Base-by-base conservation (phyloP, 2,113 vertebrate genomes). In the Rhadina sibilatrix region DNA sequence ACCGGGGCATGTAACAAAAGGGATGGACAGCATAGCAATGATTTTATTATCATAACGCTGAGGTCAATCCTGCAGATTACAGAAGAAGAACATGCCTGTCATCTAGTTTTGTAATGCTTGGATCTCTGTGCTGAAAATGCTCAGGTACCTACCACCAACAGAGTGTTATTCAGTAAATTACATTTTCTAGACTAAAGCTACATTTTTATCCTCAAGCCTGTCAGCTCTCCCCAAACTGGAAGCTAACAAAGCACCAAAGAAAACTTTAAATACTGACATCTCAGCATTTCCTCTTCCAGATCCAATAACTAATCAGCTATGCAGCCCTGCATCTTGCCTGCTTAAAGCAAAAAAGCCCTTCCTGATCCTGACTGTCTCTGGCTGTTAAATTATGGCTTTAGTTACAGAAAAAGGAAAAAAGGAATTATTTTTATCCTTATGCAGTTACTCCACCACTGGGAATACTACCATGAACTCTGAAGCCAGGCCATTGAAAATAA, bases 1-100 rank as follows among this genome's bases (percentile, higher is more conserved):
- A 66, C 42, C 20, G 44, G 17, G 23, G 15, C 4, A 6, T 4
- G 4, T 38, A 52, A 60, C 38, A 72, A 46, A 68, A 81, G 15
- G 24, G 54, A 80, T 2, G 15, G 46, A 72, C 11, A 83, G 33
- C 33, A 49, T 0, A 0, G 38, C 35, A 83, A 10, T 66, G 56
- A 56, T 83, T 83, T 68, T 71, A n/a, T 47, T 76, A 11, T 16
- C 9, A 1, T 16, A 42, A 76, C 17, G 83, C 37, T 56, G 53
- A 85, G 44, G 60, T 15, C 0, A 0, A 11, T 76, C 52, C 70
- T 52, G 38, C 19, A 56, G 44, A 68, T 33, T 33, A 64, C 44
- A 88, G 44, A 63, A 74, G 25, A 91, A 56, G 19, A 83, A 93
- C 16, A 11, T 3, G 19, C 27, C n/a, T 60, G 53, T 92, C 71